Base-by-base conservation (phyloP, 1,140 invertebrate species). In the Tetramorium alpestre region DNA sequence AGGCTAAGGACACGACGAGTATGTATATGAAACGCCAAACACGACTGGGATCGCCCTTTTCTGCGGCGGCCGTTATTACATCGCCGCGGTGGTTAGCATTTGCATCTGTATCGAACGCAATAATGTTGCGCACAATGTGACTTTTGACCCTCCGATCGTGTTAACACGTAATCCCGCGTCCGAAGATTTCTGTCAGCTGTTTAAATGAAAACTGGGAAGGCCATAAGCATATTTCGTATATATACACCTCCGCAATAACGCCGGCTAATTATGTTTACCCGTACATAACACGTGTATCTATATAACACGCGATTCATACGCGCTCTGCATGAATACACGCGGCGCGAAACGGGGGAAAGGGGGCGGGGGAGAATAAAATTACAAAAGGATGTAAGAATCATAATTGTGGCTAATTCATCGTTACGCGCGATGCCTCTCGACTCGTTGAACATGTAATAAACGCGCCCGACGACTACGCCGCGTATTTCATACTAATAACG, bases 41-140 rank as follows among this genome's bases (percentile, higher is more conserved):
- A 90, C 89, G 91, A 81, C 81, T 76, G 87, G 70, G 73, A 87
- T 87, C 75, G 89, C 69, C 89, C 84, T 90, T 92, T 88, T 88
- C 89, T 90, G 41, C 54, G 78, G 54, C 84, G 85, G 56, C 56
- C 70, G 88, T 89, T 92, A 93, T 93, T 93, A 92, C 92, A 64
- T 86, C 80, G 78, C 62, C 64, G 56, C 60, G 33, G 58, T 72
- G 69, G 72, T 80, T 65, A 70, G 51, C 86, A 91, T 92, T 93
- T 93, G 91, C 91, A 89, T 90, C 86, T 89, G 91, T 92, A 92
- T 92, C 86, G 87, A 85, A 89, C 85, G 86, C 88, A 91, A 92
- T 92, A 92, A 92, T 89, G 75, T 76, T 65, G 69, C 77, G 60
- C 84, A 88, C 85, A 88, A 90, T 86, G 78, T 65, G 65, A 89